Conservation (phyloP, 2,888 invertebrate species). For the Drosophila basisetae region DNA sequence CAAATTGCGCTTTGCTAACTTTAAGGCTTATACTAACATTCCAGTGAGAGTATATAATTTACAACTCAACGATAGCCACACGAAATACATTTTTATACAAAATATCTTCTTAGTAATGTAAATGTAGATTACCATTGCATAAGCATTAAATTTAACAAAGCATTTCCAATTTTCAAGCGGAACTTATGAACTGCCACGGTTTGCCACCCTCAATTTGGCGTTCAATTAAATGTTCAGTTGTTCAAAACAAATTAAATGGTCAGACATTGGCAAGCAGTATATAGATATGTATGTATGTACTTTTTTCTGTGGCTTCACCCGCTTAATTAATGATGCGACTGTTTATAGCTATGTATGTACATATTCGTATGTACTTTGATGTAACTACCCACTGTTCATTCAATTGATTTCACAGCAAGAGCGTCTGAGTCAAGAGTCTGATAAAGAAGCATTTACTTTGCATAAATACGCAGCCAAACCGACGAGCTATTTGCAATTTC, state of each 20-base stretch:
- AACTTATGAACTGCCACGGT: constrained; percentile 17
- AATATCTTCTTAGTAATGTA: neutral
- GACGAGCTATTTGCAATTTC: constrained; percentile 42
- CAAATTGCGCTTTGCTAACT: neutral
- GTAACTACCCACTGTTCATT: constrained; percentile 31
- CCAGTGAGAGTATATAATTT: neutral
- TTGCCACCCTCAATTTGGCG: constrained; percentile 27
- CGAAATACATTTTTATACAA: no score
- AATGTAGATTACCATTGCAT: neutral
- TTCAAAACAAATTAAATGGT: constrained; percentile 40
- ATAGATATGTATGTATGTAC: neutral
- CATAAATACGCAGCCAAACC: constrained; percentile 34
- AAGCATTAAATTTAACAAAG: neutral
- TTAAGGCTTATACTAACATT: neutral
- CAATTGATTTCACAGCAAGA: constrained; percentile 40
- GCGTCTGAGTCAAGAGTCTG: constrained; percentile 18
- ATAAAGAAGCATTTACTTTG: constrained; percentile 23
- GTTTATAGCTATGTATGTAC: constrained; percentile 16
- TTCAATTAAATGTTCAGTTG: constrained; percentile 44
- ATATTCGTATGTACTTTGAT: constrained; percentile 46
- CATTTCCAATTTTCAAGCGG: neutral
- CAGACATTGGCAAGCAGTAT: constrained; percentile 41
- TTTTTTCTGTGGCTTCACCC: constrained; percentile 22
- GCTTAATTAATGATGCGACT: constrained; percentile 53
- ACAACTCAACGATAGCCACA: no score